A percentile compares a stretch with the other conserved stretches of the same genome.
Evolutionary conservation across 2,797 vertebrate genomes (phyloP).

Genomic region (Acanthiza pusilla): DNA sequence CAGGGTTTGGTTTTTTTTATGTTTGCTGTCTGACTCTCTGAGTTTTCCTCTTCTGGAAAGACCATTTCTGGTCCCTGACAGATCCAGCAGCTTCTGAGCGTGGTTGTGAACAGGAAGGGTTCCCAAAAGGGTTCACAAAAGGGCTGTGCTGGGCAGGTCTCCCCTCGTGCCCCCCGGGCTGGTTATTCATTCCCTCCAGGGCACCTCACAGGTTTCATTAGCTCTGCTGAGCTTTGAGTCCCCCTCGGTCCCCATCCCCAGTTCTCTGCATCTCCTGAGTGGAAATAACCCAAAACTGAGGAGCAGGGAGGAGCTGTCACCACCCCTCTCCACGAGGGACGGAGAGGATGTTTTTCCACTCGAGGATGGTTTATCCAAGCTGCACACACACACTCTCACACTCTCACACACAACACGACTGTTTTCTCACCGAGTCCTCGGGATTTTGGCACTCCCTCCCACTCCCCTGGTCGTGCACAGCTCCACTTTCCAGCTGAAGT

Average conservation of each 20-base stretch:
- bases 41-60: background rate
- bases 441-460: background rate
- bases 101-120: background rate
- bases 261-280: background rate
- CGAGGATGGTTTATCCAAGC: background rate
- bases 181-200: background rate
- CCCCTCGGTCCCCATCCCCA: background rate
- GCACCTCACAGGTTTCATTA: background rate
- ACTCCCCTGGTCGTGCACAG: background rate
- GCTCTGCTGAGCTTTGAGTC: background rate
- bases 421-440: background rate
- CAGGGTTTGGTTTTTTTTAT: too few species aligned
- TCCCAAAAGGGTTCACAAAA: background rate
- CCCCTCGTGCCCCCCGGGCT: accelerated
- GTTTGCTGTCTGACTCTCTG: background rate
- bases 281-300: background rate
- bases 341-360: background rate
- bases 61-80: background rate
- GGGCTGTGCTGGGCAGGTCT: background rate
- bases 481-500: background rate
- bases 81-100: background rate
- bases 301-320: background rate
- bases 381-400: background rate
- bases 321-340: background rate
- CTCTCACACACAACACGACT: background rate